phyloP scores from a whole-genome alignment of 2,113 vertebrate species.

The Proterorhinus semilunaris region DNA sequence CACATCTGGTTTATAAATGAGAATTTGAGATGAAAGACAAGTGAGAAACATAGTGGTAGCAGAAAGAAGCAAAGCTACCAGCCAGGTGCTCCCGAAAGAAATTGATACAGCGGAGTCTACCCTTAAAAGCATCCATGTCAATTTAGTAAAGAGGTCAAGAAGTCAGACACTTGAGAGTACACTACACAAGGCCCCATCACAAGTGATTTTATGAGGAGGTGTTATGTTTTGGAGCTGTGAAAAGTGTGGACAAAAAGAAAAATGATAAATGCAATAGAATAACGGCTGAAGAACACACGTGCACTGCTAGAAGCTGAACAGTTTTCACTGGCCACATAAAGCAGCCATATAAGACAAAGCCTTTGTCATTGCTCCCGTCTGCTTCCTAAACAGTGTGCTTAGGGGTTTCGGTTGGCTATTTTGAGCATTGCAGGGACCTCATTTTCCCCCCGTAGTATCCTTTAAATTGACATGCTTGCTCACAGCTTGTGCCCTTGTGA shows the following conservation, averaged over 20 bases:
- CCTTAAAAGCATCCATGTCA: background rate
- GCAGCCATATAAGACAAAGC: background rate
- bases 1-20: slow-evolving; percentile 75
- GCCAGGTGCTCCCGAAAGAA: slow-evolving; percentile 29
- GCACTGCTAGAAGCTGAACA: background rate
- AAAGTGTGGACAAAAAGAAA: background rate
- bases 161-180: background rate
- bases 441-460: background rate
- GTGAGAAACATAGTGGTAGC: slow-evolving; percentile 40
- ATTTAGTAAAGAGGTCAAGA: background rate
- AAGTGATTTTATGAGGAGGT: background rate
- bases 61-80: slow-evolving; percentile 44
- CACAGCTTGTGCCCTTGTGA: slow-evolving; percentile 34
- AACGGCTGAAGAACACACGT: background rate
- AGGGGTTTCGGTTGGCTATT: background rate
- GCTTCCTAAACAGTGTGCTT: background rate
- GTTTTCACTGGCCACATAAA: background rate
- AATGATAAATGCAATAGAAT: background rate
- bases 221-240: background rate
- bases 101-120: background rate
- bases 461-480: slow-evolving; percentile 23
- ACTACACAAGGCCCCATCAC: background rate
- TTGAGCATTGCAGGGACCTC: background rate
- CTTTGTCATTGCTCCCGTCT: background rate
- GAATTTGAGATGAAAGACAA: slow-evolving; percentile 29